These are phyloP conservation scores for Cremastinae sp. DNA, from an alignment of 2,888 invertebrate species.

Conservation along the genomic window DNA sequence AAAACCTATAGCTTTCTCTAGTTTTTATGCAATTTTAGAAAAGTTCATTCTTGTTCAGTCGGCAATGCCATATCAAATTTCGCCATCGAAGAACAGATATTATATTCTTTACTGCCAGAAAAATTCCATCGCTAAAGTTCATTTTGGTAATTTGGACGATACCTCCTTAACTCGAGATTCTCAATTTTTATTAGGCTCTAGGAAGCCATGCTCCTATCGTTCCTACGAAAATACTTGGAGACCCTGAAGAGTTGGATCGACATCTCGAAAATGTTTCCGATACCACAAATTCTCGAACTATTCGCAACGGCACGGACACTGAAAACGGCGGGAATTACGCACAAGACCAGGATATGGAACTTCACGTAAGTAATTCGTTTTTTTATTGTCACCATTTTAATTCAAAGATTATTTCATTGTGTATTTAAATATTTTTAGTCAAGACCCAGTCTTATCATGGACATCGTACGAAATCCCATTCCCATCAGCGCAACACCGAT, in stretches of 20 bases:
- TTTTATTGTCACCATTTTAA: background rate
- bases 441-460: constrained; percentile 82
- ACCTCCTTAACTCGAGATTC: too few relatives aligned
- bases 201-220: constrained; percentile 92
- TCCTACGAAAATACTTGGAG: constrained; percentile 93
- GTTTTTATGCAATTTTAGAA: too few relatives aligned
- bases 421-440: constrained; percentile 65
- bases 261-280: constrained; percentile 90
- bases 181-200: too few relatives aligned
- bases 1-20: too few relatives aligned
- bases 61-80: too few relatives aligned
- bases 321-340: constrained; percentile 81
- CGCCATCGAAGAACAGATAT: too few relatives aligned
- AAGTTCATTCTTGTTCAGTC: too few relatives aligned
- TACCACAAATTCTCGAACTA: constrained; percentile 79
- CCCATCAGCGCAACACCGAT: constrained; percentile 79
- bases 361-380: constrained; percentile 77
- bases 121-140: too few relatives aligned
- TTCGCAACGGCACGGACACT: constrained; percentile 52
- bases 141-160: too few relatives aligned
- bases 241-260: constrained; percentile 92
- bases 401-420: background rate
- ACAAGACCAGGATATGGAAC: constrained; percentile 81
- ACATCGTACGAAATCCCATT: constrained; percentile 84
- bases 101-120: too few relatives aligned